These are phyloP conservation scores for Adoxophyes honmai DNA, from an alignment of 1,140 invertebrate species.

Conservation along the genomic window DNA sequence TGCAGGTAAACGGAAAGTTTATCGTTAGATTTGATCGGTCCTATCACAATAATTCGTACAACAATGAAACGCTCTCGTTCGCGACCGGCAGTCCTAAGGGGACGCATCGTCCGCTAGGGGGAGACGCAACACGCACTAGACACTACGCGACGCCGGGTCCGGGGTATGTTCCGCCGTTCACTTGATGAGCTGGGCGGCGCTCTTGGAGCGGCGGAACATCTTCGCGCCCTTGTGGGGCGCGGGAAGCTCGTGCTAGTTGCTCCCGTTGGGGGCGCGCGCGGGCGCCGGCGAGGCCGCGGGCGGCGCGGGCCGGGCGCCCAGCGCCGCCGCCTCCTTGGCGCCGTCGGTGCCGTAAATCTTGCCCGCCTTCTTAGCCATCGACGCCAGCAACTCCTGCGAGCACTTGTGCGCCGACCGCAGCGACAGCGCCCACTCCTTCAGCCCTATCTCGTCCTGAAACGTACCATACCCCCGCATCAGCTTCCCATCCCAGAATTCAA, in stretches of 20 bases:
- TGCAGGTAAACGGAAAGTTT: slow-evolving; percentile 53
- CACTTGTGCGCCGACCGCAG: slow-evolving; percentile 94
- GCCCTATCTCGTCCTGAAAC: slow-evolving; percentile 93
- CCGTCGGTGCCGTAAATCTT: slow-evolving; percentile 94
- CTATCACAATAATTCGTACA: slow-evolving; percentile 65
- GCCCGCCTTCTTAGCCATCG: slow-evolving; percentile 97
- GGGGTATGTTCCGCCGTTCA: slow-evolving; percentile 28
- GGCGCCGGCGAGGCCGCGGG: slow-evolving; percentile 44
- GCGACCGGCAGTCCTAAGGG: slow-evolving; percentile 64
- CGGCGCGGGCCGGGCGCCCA: slow-evolving; percentile 27
- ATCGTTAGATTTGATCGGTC: slow-evolving; percentile 47
- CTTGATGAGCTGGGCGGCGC: slow-evolving; percentile 75
- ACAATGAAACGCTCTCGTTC: slow-evolving; percentile 64
- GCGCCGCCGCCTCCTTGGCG: slow-evolving; percentile 42
- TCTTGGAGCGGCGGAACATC: slow-evolving; percentile 77
- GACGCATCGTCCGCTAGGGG: background rate
- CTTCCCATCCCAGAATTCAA: too few species aligned
- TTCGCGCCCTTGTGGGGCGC: slow-evolving; percentile 72
- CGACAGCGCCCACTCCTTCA: slow-evolving; percentile 96
- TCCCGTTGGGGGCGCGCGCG: slow-evolving; percentile 55
- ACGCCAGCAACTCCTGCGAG: slow-evolving; percentile 93
- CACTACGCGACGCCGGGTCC: background rate
- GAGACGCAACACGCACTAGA: background rate
- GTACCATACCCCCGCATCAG: too few species aligned
- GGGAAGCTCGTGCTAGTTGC: slow-evolving; percentile 75